Base-by-base conservation (phyloP, 1,140 invertebrate genomes). In the Nylanderia fulva region DNA sequence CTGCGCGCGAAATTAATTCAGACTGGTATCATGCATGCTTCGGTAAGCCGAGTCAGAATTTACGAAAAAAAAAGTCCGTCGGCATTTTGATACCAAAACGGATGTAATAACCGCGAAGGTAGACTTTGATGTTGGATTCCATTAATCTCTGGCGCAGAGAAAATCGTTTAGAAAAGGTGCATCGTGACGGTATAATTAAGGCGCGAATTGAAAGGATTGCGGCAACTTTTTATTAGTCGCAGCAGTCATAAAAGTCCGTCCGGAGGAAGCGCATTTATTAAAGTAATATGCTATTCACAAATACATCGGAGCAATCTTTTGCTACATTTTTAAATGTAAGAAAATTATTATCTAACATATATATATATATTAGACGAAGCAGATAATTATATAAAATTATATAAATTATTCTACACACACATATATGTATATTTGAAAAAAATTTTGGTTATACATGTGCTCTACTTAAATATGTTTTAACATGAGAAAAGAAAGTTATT, bases 1-100 rank as follows among this genome's bases (percentile, higher is more conserved):
- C 60, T 64, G 88, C 75, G 80, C 82, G 80, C 75, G 88, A 90
- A 90, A 90, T 90, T 90, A 89, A 89, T 90, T 90, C 88, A 76
- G 61, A 80, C 88, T 39, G 45, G 75, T 63, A 76, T 84, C 87
- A 76, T 84, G 69, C 85, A 74, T 84, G 60, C 85, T 52, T 84
- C 61, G 85, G 79, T 86, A 86, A 88, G 71, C 61, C 79, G 79
- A 84, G 60, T 68, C 61, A 42, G 61, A 71, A 75, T 72, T 86
- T 52, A 86, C 39, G 52, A 66, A 56, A 24, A 24, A n/a, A 54
- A 56, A 29, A 29, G 4, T 24, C 2, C 36, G 48, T n/a, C 15
- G 36, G 15, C 36, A 29, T 79, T 63, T 56, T 75, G 48, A 80
- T 69, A 54, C n/a, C 54, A 72, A 84, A 89, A 72, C 68, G 83